Conservation (phyloP, 2,888 invertebrate genomes). For the Idaea biselata region DNA sequence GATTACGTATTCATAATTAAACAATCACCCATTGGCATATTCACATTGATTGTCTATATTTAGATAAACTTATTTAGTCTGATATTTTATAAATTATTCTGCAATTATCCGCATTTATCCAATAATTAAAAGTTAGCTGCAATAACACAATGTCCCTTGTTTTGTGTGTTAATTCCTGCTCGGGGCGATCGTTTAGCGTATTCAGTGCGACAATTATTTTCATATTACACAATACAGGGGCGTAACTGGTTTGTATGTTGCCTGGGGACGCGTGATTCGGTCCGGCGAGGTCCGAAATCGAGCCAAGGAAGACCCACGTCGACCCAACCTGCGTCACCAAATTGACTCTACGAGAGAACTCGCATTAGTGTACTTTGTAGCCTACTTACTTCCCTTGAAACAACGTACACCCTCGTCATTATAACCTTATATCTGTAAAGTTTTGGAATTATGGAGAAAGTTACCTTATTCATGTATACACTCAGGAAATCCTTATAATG, state of each 20-base stretch:
- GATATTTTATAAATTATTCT: not conserved
- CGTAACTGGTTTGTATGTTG: slow-evolving; percentile 58
- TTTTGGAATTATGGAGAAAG: slow-evolving; percentile 31
- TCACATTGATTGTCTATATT: too few relatives aligned
- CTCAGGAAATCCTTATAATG: slow-evolving; percentile 16
- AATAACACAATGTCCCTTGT: slow-evolving; percentile 59
- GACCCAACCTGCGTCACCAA: slow-evolving; percentile 34
- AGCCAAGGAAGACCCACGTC: slow-evolving; percentile 28
- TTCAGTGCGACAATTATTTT: slow-evolving; percentile 70
- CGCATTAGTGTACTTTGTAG: slow-evolving; percentile 66
- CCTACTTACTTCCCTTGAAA: slow-evolving; percentile 49
- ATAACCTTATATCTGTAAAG: slow-evolving; percentile 34
- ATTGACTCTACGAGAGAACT: slow-evolving; percentile 54
- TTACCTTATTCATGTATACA: slow-evolving; percentile 24
- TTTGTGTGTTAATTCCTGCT: slow-evolving; percentile 57
- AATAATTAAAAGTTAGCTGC: slow-evolving; percentile 57
- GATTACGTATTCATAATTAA: too few relatives aligned
- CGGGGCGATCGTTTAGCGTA: slow-evolving; percentile 48
- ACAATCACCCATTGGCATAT: too few relatives aligned
- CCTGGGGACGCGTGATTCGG: slow-evolving; percentile 63
- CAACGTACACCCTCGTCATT: slow-evolving; percentile 44
- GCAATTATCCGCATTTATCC: not conserved
- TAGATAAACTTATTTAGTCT: too few relatives aligned
- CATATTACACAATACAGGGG: slow-evolving; percentile 71
- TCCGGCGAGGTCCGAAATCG: slow-evolving; percentile 32